Evolutionary conservation across 2,888 invertebrate species (phyloP).

Genomic region (Zeuzera pyrina): DNA sequence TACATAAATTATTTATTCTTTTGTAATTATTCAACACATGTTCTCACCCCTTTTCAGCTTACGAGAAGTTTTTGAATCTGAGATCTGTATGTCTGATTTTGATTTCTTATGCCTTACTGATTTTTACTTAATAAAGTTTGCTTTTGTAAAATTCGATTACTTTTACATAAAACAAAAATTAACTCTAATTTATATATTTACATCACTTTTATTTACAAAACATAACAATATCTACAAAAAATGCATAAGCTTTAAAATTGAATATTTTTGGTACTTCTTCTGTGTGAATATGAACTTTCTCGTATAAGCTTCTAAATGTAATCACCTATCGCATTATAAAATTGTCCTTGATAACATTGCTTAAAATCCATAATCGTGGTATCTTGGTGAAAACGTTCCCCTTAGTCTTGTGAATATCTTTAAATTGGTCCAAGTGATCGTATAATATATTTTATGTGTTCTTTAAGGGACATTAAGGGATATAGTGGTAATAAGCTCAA

Average conservation of each 20-base stretch:
- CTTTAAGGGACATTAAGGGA: constrained; percentile 10
- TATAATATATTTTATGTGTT: constrained; percentile 10
- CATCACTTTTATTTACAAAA: neutral
- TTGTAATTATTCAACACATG: no score
- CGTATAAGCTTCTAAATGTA: no score
- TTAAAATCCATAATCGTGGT: constrained; percentile 7
- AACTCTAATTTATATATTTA: neutral
- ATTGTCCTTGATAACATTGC: constrained; percentile 9
- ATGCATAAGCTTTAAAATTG: neutral
- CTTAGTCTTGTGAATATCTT: constrained; percentile 11
- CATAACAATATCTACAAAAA: neutral
- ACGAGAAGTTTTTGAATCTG: constrained; percentile 2
- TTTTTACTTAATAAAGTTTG: neutral
- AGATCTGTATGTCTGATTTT: neutral
- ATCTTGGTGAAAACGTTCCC: constrained; percentile 10
- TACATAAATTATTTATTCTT: no score
- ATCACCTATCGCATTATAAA: no score
- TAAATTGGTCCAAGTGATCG: constrained; percentile 12
- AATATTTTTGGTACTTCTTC: no score
- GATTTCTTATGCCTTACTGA: neutral
- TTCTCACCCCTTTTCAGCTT: no score
- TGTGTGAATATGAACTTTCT: no score
- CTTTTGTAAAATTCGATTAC: neutral
- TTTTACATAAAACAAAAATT: neutral
- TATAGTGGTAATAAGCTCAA: no score